Evolutionary conservation across 2,888 invertebrate genomes (phyloP), one percentile per base, ranked within the genome.

Genomic region (Plusia festucae): DNA sequence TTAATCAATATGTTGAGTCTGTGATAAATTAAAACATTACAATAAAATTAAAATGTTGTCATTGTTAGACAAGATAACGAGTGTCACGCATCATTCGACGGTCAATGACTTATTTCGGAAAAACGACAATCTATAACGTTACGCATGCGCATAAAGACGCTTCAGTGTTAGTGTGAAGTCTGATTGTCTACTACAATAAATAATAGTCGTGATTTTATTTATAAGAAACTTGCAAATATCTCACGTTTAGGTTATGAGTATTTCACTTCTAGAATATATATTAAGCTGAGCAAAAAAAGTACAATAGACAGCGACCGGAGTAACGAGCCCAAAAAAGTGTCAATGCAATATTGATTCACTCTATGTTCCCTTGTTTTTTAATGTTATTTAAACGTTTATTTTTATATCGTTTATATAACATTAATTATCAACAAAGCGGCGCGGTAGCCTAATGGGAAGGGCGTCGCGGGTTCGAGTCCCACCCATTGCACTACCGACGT

Each of bases 91-190:
- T 40, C 63, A 64, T 66, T 71, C 46, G 61, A 56, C 65, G 82
- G 76, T 46, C 78, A 76, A 53, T 78, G 82, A 80, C 78, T 78
- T 64, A 66, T 65, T 70, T 76, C 73, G 65, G 78, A 70, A 80
- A 76, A 70, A 67, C 62, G 56, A 60, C 76, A 80, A 81, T 76
- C 80, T 79, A 79, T 73, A 71, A 66, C 67, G 52, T 62, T 65
- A 76, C 70, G 70, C 75, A 75, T 73, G 75, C 75, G 75, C 65
- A 68, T 58, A 34, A 53, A 73, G 62, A 70, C 63, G 52, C 46
- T 79, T 81, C 65, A 65, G 69, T 54, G 63, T 68, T 34, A 49
- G 18, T 18, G 18, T 49, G 9, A 11, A 49, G 24, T 57, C 24
- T 18, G 52, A 56, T 60, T 49, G 18, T 2, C 18, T 40, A 40